Evolutionary conservation across 2,797 vertebrate species (phyloP).

Genomic region (Pachyuromys duprasi): DNA sequence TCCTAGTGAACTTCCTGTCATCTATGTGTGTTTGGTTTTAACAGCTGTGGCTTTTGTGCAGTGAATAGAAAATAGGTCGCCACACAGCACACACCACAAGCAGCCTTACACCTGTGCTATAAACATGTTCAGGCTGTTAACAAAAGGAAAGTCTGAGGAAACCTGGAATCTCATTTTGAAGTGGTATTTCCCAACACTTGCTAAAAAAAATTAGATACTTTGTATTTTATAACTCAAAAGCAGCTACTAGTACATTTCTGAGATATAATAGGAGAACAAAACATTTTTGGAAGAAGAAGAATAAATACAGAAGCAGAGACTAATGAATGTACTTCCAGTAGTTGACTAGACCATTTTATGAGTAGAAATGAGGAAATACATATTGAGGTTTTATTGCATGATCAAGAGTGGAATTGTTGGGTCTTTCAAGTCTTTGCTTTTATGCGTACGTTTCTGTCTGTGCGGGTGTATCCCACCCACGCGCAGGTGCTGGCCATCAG

Average conservation of each 20-base stretch:
- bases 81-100: background rate
- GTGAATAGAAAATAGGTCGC: background rate
- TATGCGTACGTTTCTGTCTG: background rate
- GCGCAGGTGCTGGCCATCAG: background rate
- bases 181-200: background rate
- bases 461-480: background rate
- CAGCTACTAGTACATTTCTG: background rate
- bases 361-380: background rate
- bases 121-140: background rate
- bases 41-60: background rate
- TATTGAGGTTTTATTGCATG: background rate
- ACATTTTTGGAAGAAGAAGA: background rate
- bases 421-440: background rate
- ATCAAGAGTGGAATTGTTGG: background rate
- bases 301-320: background rate
- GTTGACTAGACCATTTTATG: background rate
- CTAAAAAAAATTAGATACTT: background rate
- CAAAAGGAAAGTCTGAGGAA: background rate
- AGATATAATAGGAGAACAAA: background rate
- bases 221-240: background rate
- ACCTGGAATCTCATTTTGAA: background rate
- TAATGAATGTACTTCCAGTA: background rate
- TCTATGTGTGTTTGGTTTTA: slow-evolving; percentile 13
- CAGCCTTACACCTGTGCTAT: background rate
- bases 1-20: background rate